Conservation (phyloP, 2,113 vertebrate genomes). For the Urocitellus parryii region DNA sequence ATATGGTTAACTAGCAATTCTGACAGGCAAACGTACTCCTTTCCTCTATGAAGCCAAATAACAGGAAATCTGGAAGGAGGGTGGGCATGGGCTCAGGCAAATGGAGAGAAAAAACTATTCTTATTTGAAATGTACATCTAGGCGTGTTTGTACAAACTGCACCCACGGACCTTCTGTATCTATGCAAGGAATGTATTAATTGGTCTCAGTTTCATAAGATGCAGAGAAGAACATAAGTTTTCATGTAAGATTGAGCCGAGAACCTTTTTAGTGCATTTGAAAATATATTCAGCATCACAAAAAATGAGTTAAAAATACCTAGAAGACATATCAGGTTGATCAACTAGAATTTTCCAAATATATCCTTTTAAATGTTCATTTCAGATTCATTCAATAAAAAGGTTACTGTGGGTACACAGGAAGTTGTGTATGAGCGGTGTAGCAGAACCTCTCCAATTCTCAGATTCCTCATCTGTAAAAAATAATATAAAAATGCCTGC, state of each 20-base stretch:
- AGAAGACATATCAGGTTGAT: constrained; percentile 42
- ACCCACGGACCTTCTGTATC: constrained; percentile 80
- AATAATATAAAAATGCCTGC: constrained; percentile 13
- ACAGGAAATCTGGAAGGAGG: constrained; percentile 74
- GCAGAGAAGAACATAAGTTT: constrained; percentile 78
- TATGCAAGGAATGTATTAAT: constrained; percentile 76
- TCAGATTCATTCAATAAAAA: constrained; percentile 54
- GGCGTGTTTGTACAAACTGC: constrained; percentile 78
- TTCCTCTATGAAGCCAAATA: constrained; percentile 64
- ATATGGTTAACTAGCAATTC: constrained; percentile 62
- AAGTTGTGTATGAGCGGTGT: neutral
- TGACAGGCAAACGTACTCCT: constrained; percentile 48
- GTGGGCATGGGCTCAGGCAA: constrained; percentile 63
- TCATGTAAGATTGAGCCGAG: constrained; percentile 66
- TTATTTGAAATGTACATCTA: constrained; percentile 81
- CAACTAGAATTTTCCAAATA: constrained; percentile 57
- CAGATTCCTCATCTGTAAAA: constrained; percentile 45
- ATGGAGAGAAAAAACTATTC: constrained; percentile 72
- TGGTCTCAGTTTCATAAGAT: constrained; percentile 78
- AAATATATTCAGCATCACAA: constrained; percentile 64
- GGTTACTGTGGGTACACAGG: neutral
- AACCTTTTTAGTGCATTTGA: constrained; percentile 68
- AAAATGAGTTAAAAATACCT: constrained; percentile 43
- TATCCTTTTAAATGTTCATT: constrained; percentile 59
- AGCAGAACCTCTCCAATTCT: neutral